A percentile compares a stretch with the other conserved stretches of the same genome.
Conservation (phyloP, 2,113 vertebrate genomes). For the Recurvirostra avosetta region DNA sequence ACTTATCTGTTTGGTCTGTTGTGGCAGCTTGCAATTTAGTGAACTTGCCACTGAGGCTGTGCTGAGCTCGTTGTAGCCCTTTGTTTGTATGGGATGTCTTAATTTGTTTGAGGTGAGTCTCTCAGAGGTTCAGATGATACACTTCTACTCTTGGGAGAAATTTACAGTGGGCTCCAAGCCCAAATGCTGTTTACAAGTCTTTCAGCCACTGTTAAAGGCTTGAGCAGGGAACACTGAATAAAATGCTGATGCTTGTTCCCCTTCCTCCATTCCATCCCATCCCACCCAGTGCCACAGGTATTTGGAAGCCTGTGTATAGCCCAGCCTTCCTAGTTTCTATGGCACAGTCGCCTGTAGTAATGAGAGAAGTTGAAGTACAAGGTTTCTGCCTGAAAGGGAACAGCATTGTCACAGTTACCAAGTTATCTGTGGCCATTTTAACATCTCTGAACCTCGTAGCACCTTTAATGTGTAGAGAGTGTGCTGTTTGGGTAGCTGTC, state of each 20-base stretch:
- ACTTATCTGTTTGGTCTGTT: accelerated
- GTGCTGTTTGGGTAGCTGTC: background rate
- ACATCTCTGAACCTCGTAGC: background rate
- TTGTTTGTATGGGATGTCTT: background rate
- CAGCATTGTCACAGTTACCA: accelerated
- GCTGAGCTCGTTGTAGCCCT: background rate
- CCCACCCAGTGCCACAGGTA: background rate
- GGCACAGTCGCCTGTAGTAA: background rate
- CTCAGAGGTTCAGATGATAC: background rate
- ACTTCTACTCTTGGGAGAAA: background rate
- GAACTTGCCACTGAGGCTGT: background rate
- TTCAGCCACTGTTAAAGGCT: background rate
- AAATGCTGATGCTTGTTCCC: background rate
- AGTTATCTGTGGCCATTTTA: background rate
- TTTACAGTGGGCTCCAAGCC: background rate
- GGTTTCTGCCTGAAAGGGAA: background rate
- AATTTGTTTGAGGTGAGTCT: background rate
- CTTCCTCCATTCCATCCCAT: background rate
- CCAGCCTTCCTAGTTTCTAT: background rate
- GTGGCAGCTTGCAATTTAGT: background rate
- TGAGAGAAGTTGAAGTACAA: background rate
- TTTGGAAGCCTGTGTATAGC: background rate
- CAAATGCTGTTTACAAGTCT: background rate
- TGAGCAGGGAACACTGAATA: background rate
- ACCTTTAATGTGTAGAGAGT: background rate